Conservation (phyloP, 2,797 vertebrate species). For the Scolopax bukidnonensis region DNA sequence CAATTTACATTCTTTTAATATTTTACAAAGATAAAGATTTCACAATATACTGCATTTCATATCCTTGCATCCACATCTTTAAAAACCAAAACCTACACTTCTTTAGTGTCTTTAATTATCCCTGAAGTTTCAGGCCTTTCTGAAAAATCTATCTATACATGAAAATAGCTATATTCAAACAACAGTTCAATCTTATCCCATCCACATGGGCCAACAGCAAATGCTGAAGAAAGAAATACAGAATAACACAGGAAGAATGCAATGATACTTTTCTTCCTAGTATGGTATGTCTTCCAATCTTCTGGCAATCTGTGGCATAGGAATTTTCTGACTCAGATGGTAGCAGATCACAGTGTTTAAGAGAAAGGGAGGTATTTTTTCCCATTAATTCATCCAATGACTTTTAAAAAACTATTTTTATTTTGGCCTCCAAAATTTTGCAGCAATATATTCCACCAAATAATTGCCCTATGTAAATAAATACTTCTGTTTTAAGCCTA, state of each 20-base stretch:
- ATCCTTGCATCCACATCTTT: background rate
- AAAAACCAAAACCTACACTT: background rate
- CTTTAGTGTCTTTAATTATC: background rate
- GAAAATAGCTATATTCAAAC: background rate
- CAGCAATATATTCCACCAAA: background rate
- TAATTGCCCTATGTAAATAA: background rate
- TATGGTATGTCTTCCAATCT: background rate
- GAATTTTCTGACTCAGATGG: conserved; percentile 47
- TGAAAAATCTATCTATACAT: background rate
- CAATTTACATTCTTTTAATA: background rate
- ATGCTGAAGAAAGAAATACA: background rate
- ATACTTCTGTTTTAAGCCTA: background rate
- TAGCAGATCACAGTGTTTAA: background rate
- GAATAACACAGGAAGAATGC: background rate
- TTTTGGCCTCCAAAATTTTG: background rate
- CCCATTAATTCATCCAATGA: background rate
- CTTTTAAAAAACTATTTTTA: conserved; percentile 7
- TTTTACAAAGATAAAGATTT: background rate
- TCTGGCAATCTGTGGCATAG: background rate
- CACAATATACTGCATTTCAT: background rate
- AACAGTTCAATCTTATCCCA: background rate
- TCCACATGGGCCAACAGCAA: background rate
- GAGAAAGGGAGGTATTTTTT: background rate
- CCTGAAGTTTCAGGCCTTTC: background rate
- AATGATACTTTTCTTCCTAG: conserved; percentile 1